These are phyloP conservation scores for Brachionus rotundiformis DNA, from an alignment of 1,140 invertebrate genomes.

Conservation along the genomic window DNA sequence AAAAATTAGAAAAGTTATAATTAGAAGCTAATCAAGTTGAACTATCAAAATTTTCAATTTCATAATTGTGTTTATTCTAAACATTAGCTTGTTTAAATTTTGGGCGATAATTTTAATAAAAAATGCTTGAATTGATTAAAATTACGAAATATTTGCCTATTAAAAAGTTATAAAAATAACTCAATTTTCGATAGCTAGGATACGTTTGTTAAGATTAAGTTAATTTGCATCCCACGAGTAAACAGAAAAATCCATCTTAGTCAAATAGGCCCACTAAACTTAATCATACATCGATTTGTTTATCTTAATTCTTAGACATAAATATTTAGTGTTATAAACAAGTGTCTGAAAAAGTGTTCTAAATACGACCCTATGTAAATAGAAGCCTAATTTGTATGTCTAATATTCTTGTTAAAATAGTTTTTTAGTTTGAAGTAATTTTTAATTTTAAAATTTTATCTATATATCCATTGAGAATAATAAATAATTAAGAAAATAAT, in stretches of 20 bases:
- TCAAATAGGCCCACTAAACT: neutral
- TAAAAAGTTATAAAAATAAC: neutral
- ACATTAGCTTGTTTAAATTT: neutral
- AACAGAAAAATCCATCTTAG: neutral
- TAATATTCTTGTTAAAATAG: neutral
- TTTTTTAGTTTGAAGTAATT: neutral
- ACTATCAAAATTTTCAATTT: neutral
- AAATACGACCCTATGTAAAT: neutral
- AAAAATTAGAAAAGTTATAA: too few relatives aligned
- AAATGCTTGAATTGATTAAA: neutral
- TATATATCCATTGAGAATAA: too few relatives aligned
- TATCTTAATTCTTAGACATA: neutral
- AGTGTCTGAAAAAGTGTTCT: neutral
- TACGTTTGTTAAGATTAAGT: neutral
- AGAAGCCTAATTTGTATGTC: neutral
- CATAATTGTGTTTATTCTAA: conserved; percentile 4
- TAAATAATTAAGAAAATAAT: too few relatives aligned
- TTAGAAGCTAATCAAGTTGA: neutral
- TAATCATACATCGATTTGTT: neutral
- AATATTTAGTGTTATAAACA: neutral
- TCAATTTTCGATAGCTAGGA: neutral
- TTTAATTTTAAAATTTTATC: too few relatives aligned
- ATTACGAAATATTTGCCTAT: neutral
- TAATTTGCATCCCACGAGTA: neutral
- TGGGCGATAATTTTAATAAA: conserved; percentile 1